Conservation (phyloP, 2,797 vertebrate genomes). For the Rallus crepitans region DNA sequence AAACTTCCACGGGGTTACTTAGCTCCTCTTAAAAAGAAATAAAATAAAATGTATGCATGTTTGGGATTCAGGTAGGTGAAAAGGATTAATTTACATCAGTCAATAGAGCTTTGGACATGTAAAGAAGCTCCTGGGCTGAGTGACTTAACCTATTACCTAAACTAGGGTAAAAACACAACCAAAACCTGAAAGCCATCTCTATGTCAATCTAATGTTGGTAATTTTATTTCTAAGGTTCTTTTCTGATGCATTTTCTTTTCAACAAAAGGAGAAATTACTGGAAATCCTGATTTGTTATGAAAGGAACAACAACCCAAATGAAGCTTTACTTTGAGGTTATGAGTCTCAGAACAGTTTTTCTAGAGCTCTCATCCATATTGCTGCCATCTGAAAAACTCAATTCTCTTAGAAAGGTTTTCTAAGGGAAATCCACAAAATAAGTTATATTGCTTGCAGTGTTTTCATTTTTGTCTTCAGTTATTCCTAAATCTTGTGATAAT, state of each 20-base stretch:
- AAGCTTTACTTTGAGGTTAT: neutral
- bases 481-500: neutral
- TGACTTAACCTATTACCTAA: neutral
- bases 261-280: neutral
- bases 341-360: neutral
- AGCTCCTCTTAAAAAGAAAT: neutral
- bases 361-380: neutral
- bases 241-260: neutral
- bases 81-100: neutral
- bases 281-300: neutral
- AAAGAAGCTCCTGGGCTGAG: neutral
- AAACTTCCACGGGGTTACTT: conserved; percentile 2
- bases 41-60: neutral
- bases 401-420: neutral
- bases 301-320: neutral
- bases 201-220: neutral
- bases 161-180: neutral
- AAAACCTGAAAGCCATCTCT: neutral
- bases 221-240: neutral
- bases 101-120: neutral
- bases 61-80: conserved; percentile 35
- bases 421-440: neutral
- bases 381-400: neutral
- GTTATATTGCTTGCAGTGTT: neutral
- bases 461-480: neutral